A percentile compares a stretch with the other conserved stretches of the same genome.
Evolutionary conservation across 2,113 vertebrate genomes (phyloP).

Genomic region (Merops nubicus): DNA sequence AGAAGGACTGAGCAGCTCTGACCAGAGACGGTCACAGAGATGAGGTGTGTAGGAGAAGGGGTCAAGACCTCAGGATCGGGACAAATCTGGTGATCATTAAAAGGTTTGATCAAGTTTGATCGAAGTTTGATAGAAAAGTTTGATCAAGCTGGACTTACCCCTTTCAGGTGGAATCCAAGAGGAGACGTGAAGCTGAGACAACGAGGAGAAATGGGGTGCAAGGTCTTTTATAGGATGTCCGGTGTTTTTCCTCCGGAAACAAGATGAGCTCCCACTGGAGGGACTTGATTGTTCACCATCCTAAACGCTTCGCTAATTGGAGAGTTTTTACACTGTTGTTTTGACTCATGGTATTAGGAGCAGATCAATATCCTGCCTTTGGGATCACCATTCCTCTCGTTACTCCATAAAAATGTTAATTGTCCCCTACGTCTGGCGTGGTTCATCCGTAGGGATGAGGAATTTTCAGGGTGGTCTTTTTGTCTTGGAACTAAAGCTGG

Average conservation of each 20-base stretch:
- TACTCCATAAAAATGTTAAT: constrained; percentile 9
- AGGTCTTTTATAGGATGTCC: background rate
- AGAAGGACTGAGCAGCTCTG: background rate
- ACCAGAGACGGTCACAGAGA: background rate
- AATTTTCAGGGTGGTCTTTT: background rate
- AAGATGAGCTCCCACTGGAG: background rate
- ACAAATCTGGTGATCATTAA: fast-evolving
- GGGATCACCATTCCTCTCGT: background rate
- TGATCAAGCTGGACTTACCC: background rate
- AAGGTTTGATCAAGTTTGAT: fast-evolving
- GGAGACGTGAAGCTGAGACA: background rate
- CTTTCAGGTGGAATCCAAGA: background rate
- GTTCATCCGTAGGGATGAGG: fast-evolving
- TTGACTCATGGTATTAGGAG: background rate
- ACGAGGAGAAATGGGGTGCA: fast-evolving
- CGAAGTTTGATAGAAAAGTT: fast-evolving
- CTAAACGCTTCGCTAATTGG: background rate
- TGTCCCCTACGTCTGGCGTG: background rate
- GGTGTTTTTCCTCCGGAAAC: background rate
- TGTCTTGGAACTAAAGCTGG: background rate
- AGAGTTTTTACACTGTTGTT: background rate
- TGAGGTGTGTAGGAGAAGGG: fast-evolving
- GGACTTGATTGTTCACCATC: constrained; percentile 5
- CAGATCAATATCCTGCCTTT: background rate
- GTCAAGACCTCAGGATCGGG: background rate